phyloP scores from a whole-genome alignment of 2,113 vertebrate species.

The Silurus glanis region DNA sequence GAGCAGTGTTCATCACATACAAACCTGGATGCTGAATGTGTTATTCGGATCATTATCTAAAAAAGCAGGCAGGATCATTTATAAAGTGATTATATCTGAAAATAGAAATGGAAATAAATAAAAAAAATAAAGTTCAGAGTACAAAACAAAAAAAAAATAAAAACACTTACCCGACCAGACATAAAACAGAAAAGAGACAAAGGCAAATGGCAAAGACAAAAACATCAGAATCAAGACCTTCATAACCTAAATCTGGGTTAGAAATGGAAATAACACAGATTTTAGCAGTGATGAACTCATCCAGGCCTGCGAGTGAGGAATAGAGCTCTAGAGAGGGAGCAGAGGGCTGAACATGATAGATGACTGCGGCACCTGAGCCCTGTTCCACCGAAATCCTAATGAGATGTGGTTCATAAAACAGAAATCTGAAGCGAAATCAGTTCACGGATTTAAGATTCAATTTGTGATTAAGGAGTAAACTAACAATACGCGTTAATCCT shows the following conservation, averaged over 20 bases:
- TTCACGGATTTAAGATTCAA: not conserved
- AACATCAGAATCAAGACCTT: not conserved
- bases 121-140: not conserved
- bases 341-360: slow-evolving; percentile 27
- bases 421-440: slow-evolving; percentile 3
- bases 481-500: not conserved
- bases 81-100: not conserved
- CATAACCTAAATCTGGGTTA: not conserved
- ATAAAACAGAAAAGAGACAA: not conserved
- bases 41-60: not conserved
- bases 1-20: slow-evolving; percentile 11
- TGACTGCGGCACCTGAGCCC: slow-evolving; percentile 33
- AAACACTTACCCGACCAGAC: not conserved
- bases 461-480: not conserved
- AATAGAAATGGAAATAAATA: not conserved
- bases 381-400: not conserved
- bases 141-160: not conserved
- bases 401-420: slow-evolving; percentile 5
- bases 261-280: not conserved
- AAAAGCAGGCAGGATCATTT: not conserved
- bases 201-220: not conserved
- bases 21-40: not conserved
- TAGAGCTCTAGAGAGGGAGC: slow-evolving; percentile 18
- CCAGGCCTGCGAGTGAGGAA: slow-evolving; percentile 18
- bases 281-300: not conserved